A percentile compares a stretch with the other conserved stretches of the same genome.
These are phyloP conservation scores for Tenthredo amoena DNA, from an alignment of 2,888 invertebrate genomes.

Conservation along the genomic window DNA sequence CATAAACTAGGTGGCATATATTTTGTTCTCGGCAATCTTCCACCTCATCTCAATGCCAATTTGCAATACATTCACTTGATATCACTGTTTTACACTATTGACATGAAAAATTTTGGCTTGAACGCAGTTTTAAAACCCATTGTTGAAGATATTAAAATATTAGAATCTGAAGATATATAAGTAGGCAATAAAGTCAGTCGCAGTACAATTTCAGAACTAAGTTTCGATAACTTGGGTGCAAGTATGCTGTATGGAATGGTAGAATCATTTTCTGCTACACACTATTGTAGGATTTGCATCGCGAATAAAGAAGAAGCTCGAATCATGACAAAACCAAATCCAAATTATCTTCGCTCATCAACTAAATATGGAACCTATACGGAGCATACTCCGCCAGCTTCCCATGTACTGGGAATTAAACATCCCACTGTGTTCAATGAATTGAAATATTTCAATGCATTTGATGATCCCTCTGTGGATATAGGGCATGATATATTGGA, in stretches of 20 bases:
- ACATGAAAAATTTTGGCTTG: background rate
- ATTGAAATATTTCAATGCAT: conserved; percentile 52
- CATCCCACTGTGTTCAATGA: conserved; percentile 33
- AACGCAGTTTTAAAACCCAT: background rate
- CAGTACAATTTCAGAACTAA: background rate
- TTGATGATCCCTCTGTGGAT: conserved; percentile 50
- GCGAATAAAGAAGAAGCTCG: background rate
- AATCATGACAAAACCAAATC: background rate
- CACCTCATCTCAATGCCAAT: background rate
- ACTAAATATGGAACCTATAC: background rate
- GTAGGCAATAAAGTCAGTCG: background rate
- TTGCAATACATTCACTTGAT: background rate
- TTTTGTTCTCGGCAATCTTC: background rate
- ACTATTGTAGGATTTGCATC: background rate
- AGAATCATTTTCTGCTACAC: background rate
- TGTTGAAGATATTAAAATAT: background rate
- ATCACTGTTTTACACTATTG: background rate
- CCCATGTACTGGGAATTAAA: conserved; percentile 45
- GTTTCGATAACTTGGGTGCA: background rate
- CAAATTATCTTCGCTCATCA: background rate
- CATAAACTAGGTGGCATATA: background rate
- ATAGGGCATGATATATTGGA: conserved; percentile 54
- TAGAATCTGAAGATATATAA: background rate
- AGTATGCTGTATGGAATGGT: background rate
- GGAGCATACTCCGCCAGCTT: background rate